phyloP scores from a whole-genome alignment of 2,113 vertebrate species.

The Rhinolophus ferrumequinum region DNA sequence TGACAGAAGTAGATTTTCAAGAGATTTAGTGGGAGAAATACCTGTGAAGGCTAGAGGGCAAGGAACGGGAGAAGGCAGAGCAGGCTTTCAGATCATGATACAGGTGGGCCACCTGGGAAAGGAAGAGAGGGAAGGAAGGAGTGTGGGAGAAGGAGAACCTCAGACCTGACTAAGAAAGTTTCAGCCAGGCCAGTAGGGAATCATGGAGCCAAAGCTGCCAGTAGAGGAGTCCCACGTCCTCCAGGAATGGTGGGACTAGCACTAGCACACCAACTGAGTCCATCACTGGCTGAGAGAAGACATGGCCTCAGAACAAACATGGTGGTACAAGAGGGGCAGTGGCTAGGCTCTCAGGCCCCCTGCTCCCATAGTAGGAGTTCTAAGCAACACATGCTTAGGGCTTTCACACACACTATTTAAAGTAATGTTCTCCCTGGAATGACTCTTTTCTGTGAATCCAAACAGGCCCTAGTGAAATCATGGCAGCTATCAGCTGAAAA shows the following conservation, averaged over 20 bases:
- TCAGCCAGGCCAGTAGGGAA: not conserved
- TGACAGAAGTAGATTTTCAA: not conserved
- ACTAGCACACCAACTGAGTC: accelerated
- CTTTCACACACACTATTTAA: not conserved
- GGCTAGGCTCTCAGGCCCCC: not conserved
- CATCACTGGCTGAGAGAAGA: not conserved
- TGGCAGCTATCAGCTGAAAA: not conserved
- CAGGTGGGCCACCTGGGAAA: not conserved
- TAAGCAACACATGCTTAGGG: not conserved
- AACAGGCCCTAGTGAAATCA: not conserved
- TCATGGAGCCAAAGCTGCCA: not conserved
- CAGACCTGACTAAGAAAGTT: not conserved
- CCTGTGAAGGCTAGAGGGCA: not conserved
- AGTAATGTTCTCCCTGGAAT: not conserved
- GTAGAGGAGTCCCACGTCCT: not conserved
- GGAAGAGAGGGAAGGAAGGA: not conserved
- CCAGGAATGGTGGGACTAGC: not conserved
- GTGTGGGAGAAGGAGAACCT: not conserved
- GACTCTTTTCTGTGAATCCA: not conserved
- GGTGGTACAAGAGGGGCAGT: not conserved
- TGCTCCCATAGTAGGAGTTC: accelerated
- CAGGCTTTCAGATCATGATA: not conserved
- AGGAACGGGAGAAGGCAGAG: not conserved
- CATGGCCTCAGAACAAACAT: not conserved
- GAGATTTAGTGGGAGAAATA: not conserved